phyloP scores from a whole-genome alignment of 2,888 invertebrate species.

The Sepiola atlantica region DNA sequence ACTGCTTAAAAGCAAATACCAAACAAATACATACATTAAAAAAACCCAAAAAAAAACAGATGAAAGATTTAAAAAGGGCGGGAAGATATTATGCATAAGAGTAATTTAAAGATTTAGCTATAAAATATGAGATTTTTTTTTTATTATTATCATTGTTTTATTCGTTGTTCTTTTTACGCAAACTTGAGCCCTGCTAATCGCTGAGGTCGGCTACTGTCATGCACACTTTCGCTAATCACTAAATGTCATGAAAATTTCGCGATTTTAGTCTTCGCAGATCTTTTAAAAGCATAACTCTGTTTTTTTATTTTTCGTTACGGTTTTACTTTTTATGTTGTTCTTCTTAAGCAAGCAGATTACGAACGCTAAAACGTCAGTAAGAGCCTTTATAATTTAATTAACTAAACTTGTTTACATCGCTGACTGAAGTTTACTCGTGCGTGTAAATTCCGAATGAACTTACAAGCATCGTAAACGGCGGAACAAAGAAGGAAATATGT shows the following conservation, averaged over 20 bases:
- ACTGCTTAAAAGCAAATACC: neutral
- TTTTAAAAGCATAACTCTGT: neutral
- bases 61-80: neutral
- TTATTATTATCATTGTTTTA: too few relatives aligned
- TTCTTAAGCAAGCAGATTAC: neutral
- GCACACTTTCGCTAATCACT: neutral
- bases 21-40: neutral
- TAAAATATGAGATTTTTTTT: neutral
- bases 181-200: neutral
- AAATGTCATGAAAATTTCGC: neutral
- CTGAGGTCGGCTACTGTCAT: constrained; percentile 32
- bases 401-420: neutral
- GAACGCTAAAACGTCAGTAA: neutral
- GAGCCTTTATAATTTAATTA: neutral
- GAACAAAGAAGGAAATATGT: neutral
- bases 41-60: neutral
- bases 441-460: neutral
- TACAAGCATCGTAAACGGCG: neutral
- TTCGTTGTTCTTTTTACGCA: neutral
- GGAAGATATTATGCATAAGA: neutral
- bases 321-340: neutral
- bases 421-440: neutral
- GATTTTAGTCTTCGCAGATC: neutral
- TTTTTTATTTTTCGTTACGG: neutral
- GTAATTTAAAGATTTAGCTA: neutral